Evolutionary conservation across 2,888 invertebrate genomes (phyloP).

Genomic region (Ectemnius continuus): DNA sequence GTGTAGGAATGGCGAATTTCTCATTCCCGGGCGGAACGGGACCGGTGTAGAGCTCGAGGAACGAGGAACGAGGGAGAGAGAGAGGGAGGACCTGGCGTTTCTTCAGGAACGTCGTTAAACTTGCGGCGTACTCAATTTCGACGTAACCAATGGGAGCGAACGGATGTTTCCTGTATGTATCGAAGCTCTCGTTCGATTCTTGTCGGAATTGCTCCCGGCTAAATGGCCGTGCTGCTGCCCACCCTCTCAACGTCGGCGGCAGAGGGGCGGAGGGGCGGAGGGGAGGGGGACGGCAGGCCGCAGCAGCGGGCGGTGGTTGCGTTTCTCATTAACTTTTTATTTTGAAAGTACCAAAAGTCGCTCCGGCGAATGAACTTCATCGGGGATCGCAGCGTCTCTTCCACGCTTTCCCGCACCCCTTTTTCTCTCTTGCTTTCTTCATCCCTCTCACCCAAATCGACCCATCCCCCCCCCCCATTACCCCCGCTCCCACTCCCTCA

Average conservation of each 20-base stretch:
- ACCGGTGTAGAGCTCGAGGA: too few relatives aligned
- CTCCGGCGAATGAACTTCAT: slow-evolving; percentile 67
- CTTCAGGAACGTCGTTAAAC: slow-evolving; percentile 45
- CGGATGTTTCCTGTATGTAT: slow-evolving; percentile 50
- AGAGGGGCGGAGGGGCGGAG: too few relatives aligned
- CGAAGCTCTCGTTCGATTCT: slow-evolving; percentile 48
- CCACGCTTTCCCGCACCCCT: slow-evolving; percentile 34
- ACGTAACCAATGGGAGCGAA: slow-evolving; percentile 54
- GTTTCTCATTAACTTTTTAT: slow-evolving; percentile 78
- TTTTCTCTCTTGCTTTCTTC: slow-evolving; percentile 30
- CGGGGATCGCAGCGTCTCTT: slow-evolving; percentile 47
- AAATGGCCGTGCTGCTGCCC: slow-evolving; percentile 48
- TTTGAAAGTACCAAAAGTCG: slow-evolving; percentile 71
- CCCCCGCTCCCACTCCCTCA: too few relatives aligned
- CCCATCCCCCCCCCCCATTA: not conserved
- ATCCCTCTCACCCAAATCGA: slow-evolving; percentile 19
- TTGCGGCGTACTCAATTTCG: slow-evolving; percentile 63
- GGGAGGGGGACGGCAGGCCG: too few relatives aligned
- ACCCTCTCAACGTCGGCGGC: too few relatives aligned
- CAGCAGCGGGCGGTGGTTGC: slow-evolving; percentile 22
- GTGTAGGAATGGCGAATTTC: too few relatives aligned
- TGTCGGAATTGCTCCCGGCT: slow-evolving; percentile 46
- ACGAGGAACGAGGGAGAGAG: slow-evolving; percentile 4
- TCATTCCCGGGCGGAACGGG: too few relatives aligned
- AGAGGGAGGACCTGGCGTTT: slow-evolving; percentile 37